Evolutionary conservation across 1,140 invertebrate genomes (phyloP), one percentile per base, ranked within the genome.

Genomic region (Oncopodura yosiiana): DNA sequence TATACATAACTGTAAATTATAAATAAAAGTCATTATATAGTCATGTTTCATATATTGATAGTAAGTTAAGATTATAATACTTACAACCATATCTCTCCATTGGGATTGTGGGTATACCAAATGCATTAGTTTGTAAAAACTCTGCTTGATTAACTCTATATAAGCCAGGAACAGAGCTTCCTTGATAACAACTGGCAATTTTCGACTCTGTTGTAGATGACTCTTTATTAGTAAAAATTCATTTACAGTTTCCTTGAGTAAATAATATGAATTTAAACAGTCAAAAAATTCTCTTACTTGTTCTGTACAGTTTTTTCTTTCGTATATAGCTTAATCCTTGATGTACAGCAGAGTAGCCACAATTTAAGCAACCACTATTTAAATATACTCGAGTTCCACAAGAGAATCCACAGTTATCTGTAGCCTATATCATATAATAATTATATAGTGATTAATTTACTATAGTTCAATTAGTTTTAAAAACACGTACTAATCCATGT

Each of bases 291-390:
- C 2, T 29, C n/a, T 26, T 48, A 46, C 58, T 16, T 45, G 53
- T 56, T 52, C 52, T 16, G 11, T 49, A 45, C 12, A 60, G 42
- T 43, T 45, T 49, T 24, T 45, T 55, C 19, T 52, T 52, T 3
- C 42, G 44, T 16, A 60, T 55, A 29, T 60, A 52, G 37, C 58
- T 60, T 2, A 60, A 37, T 12, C 58, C 58, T 42, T 60, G 42
- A 36, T 60, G 49, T n/a, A 60, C 58, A 9, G 58, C 51, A 23
- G 58, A 60, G 18, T 48, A 53, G 12, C 58, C 58, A 24, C 58
- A 60, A 43, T 42, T 52, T 2, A 60, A 24, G 30, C 58, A 60
- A 9, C 58, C 58, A 42, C 58, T 60, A 26, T 60, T 60, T 2
- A 60, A 30, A 41, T 60, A 60, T 6, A 60, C 41, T 29, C 34